phyloP scores from a whole-genome alignment of 37 sponge, comb jelly and placozoan species.

The Chondrilla cf. caribensis region DNA sequence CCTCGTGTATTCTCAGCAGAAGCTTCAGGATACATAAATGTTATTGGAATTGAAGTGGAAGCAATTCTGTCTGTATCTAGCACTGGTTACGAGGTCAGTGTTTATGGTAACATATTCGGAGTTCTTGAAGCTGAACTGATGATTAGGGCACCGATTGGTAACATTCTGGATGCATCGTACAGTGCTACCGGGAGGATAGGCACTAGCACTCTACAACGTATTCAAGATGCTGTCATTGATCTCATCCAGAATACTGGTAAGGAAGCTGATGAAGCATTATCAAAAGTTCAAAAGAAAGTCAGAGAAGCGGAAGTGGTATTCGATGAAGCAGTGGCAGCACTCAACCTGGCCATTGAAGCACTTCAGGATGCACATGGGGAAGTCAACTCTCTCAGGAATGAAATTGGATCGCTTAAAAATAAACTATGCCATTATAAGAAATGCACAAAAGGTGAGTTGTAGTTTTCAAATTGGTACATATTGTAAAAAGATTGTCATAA shows the following conservation, averaged over 20 bases:
- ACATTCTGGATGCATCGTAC: background rate
- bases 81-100: background rate
- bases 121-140: background rate
- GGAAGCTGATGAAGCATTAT: background rate
- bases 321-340: too few species aligned
- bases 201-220: background rate
- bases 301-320: too few species aligned
- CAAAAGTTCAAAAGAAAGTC: slow-evolving; percentile 6
- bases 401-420: background rate
- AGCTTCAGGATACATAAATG: slow-evolving; percentile 4
- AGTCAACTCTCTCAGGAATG: background rate
- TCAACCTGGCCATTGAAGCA: too few species aligned
- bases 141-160: background rate
- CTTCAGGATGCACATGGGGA: background rate
- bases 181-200: background rate
- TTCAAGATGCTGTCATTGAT: too few species aligned
- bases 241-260: background rate
- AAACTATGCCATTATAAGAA: background rate
- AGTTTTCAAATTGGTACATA: too few species aligned
- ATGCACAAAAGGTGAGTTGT: background rate
- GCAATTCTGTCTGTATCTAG: background rate
- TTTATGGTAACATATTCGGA: slow-evolving; percentile 8
- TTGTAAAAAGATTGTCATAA: too few species aligned
- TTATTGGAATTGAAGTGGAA: slow-evolving; percentile 22
- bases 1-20: background rate